Evolutionary conservation across 2,888 invertebrate genomes (phyloP), one percentile per base, ranked within the genome.

Genomic region (Psylliodes chrysocephalus): DNA sequence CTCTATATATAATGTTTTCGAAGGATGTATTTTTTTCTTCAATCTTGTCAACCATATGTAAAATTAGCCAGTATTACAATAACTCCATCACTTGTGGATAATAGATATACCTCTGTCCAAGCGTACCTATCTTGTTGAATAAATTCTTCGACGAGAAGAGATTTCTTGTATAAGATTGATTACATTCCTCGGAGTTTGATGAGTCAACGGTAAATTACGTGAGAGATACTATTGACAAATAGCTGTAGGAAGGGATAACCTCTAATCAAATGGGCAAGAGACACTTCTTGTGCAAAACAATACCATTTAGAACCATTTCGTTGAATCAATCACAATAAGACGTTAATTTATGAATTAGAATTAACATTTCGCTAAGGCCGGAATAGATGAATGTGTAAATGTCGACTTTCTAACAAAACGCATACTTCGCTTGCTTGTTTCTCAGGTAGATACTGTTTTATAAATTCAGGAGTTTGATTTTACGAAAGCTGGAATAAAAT

Each of bases 151-250:
- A 42, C 8, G 42, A 42, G 18, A 42, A 18, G 42, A 42, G 18
- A 8, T 42, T 2, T 42, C 17, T 42, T 38, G 3, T 38, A 8
- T 57, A 57, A 57, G 47, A 57, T 47, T 57, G 22, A 57, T 57
- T 57, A 38, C 38, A 57, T 57, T 47, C 38, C 25, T 22, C 18
- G 35, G 46, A 35, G 47, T 57, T 42, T 42, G 28, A 44, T 57
- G 57, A 57, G 35, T 57, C 57, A 57, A 57, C 46, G 57, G 57
- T 47, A 54, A 22, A 54, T 22, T 54, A 54, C 40, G 54, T n/a
- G 12, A 17, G n/a, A n/a, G n/a, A n/a, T n/a, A n/a, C 8, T 54
- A 57, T 57, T 47, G 57, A 57, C 57, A 57, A 57, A 57, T 38
- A 46, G 12, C 19, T 33, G 22, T 47, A 46, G 47, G 35, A 47